phyloP scores from a whole-genome alignment of 2,797 vertebrate species.

The Peromyscus attwateri region DNA sequence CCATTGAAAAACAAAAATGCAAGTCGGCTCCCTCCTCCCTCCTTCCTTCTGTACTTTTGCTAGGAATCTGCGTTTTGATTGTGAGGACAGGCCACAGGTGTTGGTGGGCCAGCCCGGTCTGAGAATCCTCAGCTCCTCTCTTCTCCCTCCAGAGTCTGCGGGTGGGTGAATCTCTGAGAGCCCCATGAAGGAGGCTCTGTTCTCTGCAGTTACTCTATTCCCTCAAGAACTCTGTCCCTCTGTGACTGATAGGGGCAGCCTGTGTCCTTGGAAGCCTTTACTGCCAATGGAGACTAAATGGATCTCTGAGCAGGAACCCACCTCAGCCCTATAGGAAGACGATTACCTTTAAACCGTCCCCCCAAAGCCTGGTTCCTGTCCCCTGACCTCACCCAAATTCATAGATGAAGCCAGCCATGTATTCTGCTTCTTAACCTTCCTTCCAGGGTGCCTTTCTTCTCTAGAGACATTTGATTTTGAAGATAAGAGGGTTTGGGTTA shows the following conservation, averaged over 20 bases:
- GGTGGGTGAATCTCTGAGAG: not conserved
- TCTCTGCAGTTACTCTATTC: not conserved
- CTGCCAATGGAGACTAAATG: not conserved
- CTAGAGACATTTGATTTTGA: constrained; percentile 24
- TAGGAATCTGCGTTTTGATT: not conserved
- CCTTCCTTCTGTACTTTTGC: not conserved
- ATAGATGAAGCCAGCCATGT: not conserved
- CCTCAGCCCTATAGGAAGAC: not conserved
- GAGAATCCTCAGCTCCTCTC: not conserved
- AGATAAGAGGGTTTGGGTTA: not conserved
- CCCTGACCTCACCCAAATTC: not conserved
- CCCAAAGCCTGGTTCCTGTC: not conserved
- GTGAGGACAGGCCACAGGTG: not conserved
- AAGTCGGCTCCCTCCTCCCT: not conserved
- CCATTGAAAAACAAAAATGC: not conserved
- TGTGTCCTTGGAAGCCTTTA: not conserved
- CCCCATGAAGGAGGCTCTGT: not conserved
- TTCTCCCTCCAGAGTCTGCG: not conserved
- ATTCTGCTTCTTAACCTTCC: not conserved
- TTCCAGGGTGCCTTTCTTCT: not conserved
- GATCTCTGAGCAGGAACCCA: not conserved
- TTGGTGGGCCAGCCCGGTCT: not conserved
- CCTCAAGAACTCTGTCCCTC: not conserved
- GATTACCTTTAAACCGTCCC: not conserved
- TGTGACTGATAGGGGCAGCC: not conserved